phyloP scores from a whole-genome alignment of 2,888 invertebrate genomes.

The Dryobota labecula region DNA sequence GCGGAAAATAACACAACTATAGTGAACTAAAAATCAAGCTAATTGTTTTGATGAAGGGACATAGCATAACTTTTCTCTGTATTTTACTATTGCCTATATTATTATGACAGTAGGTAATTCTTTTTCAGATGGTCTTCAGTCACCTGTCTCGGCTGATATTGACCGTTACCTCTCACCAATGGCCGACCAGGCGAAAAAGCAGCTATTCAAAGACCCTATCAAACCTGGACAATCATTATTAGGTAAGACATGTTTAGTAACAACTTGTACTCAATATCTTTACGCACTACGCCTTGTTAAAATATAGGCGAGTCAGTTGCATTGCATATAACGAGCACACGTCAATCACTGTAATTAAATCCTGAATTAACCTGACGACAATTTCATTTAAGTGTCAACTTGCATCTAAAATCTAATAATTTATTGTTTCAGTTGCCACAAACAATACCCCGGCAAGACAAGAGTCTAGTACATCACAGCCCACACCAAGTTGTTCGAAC shows the following conservation, averaged over 20 bases:
- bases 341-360: background rate
- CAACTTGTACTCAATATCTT: background rate
- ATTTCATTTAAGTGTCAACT: background rate
- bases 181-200: slow-evolving; percentile 87
- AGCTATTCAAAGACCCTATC: slow-evolving; percentile 89
- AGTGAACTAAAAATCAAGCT: background rate
- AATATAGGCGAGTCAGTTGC: background rate
- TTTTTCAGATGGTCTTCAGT: slow-evolving; percentile 82
- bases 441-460: slow-evolving; percentile 69
- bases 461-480: slow-evolving; percentile 63
- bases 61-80: background rate
- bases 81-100: background rate
- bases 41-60: too few species aligned
- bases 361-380: background rate
- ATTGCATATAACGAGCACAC: too few species aligned
- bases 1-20: background rate
- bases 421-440: slow-evolving; percentile 76
- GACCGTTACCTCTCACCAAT: slow-evolving; percentile 93
- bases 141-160: slow-evolving; percentile 90
- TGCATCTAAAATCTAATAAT: background rate
- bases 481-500: slow-evolving; percentile 68
- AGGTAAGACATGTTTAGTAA: slow-evolving; percentile 71
- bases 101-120: background rate
- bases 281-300: background rate
- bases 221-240: slow-evolving; percentile 91